Percentiles rank a stretch among this genome's conserved stretches.
Evolutionary conservation across 2,113 vertebrate genomes (phyloP).

Genomic region (Tor tambroides): DNA sequence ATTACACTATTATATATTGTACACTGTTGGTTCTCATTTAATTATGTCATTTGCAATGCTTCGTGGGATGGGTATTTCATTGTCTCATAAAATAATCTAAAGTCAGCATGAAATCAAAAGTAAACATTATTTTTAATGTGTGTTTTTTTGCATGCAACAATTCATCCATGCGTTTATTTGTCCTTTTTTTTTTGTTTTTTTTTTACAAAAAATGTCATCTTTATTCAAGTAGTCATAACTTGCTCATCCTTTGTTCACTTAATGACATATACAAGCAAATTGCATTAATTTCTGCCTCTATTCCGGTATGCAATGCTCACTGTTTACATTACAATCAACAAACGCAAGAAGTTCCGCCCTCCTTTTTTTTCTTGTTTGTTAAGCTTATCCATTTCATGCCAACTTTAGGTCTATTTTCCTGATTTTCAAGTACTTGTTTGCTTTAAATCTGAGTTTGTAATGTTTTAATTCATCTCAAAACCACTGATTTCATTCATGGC

Average conservation of each 20-base stretch:
- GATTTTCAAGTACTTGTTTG: not conserved
- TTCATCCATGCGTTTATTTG: no score
- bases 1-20: not conserved
- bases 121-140: not conserved
- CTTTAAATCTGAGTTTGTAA: not conserved
- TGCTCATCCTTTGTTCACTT: not conserved
- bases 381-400: not conserved
- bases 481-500: not conserved
- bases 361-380: not conserved
- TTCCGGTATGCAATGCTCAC: not conserved
- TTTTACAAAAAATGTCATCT: not conserved
- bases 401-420: not conserved
- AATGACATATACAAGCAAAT: not conserved
- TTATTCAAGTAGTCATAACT: not conserved
- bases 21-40: not conserved
- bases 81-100: not conserved
- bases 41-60: not conserved
- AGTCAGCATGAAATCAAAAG: not conserved
- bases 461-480: not conserved
- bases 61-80: not conserved
- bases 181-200: no score
- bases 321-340: not conserved
- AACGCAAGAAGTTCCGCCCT: not conserved
- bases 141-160: no score
- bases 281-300: not conserved